Percentiles rank a stretch among this genome's conserved stretches.
These are phyloP conservation scores for Philopotamus ludificatus DNA, from an alignment of 1,140 invertebrate species.

Conservation along the genomic window DNA sequence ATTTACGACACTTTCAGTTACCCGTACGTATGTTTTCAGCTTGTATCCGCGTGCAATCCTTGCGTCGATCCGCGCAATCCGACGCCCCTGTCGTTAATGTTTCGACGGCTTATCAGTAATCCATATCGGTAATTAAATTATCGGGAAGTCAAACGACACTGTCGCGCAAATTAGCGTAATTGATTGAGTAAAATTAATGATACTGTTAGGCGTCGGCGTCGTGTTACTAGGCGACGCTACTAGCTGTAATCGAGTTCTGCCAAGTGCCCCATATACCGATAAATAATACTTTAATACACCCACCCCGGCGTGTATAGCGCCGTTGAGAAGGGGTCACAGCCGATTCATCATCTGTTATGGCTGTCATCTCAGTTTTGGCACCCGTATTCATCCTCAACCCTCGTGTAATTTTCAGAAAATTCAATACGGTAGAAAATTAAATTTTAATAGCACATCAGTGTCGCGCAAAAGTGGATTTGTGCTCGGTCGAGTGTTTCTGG, in stretches of 20 bases:
- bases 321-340: background rate
- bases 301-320: background rate
- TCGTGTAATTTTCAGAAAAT: background rate
- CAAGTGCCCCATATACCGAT: conserved; percentile 16
- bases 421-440: background rate
- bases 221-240: background rate
- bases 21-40: no score
- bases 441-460: background rate
- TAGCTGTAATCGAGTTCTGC: conserved; percentile 18
- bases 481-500: no score
- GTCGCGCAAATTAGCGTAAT: no score
- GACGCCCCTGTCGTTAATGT: background rate
- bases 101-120: no score
- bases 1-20: no score
- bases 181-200: no score
- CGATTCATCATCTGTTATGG: conserved; percentile 17
- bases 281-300: conserved; percentile 31
- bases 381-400: conserved; percentile 4
- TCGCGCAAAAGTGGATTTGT: no score
- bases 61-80: background rate
- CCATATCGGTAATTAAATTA: no score
- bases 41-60: background rate
- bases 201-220: background rate
- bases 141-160: no score
- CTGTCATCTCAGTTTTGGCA: conserved; percentile 17